Evolutionary conservation across 2,797 vertebrate genomes (phyloP).

Genomic region (Salarias fasciatus): DNA sequence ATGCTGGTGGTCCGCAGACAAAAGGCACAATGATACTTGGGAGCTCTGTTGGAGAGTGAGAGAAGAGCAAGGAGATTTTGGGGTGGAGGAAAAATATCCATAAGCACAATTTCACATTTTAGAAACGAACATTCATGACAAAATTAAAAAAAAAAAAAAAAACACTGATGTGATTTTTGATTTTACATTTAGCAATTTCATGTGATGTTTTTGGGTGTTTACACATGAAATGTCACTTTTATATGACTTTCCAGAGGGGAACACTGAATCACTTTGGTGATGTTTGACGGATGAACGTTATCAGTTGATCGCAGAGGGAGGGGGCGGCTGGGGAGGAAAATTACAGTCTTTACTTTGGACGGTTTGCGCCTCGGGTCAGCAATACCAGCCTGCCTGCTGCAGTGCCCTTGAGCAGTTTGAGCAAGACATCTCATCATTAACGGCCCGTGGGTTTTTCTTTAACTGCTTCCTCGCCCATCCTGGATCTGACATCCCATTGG

Average conservation of each 20-base stretch:
- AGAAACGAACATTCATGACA: no score
- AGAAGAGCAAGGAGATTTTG: neutral
- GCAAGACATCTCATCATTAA: conserved; percentile 28
- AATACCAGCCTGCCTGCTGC: conserved; percentile 14
- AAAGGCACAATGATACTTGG: conserved; percentile 65
- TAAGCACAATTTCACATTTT: no score
- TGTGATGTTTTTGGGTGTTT: no score
- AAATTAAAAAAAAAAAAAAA: no score
- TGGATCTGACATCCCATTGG: conserved; percentile 29
- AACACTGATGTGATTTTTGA: no score
- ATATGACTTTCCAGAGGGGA: no score
- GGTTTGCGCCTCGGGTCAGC: conserved; percentile 4
- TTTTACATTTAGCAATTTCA: no score
- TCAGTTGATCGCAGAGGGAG: neutral
- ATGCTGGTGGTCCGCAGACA: conserved; percentile 75
- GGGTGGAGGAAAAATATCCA: no score
- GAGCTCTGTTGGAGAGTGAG: conserved; percentile 37
- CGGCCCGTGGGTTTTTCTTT: conserved; percentile 9
- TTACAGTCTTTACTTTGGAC: conserved; percentile 5
- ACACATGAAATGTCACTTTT: no score
- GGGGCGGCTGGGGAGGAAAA: neutral
- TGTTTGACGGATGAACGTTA: neutral
- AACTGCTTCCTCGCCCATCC: conserved; percentile 16
- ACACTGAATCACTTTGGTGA: neutral
- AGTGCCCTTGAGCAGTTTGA: conserved; percentile 50